Evolutionary conservation across 1,140 invertebrate species (phyloP).

Genomic region (Gerris buenoi): DNA sequence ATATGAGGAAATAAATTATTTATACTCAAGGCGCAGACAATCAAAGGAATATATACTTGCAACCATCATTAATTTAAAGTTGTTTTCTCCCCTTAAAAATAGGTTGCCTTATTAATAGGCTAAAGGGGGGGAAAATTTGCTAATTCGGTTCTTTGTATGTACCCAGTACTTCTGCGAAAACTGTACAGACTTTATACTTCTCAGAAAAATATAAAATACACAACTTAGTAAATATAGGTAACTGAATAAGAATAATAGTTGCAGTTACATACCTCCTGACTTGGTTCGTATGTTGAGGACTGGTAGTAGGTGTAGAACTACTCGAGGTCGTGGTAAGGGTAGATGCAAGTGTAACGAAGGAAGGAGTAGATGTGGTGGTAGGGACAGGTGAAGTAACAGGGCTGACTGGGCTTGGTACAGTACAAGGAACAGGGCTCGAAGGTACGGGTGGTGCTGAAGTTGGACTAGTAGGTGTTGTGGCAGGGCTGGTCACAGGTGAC

Average conservation of each 20-base stretch:
- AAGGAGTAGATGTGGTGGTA: conserved; percentile 28
- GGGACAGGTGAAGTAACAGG: conserved; percentile 30
- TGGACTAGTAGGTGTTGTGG: neutral
- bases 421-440: conserved; percentile 23
- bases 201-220: neutral
- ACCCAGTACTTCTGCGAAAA: no score
- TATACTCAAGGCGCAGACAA: no score
- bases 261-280: conserved; percentile 14
- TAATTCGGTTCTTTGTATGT: no score
- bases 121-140: no score
- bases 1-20: no score
- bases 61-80: no score
- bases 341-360: conserved; percentile 21
- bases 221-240: no score
- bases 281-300: conserved; percentile 23
- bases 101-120: no score
- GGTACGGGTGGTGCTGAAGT: neutral
- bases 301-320: conserved; percentile 24
- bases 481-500: conserved; percentile 13
- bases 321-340: conserved; percentile 29
- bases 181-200: neutral
- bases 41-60: no score
- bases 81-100: no score
- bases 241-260: no score
- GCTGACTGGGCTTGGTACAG: conserved; percentile 27